Percentiles rank a stretch among this genome's conserved stretches.
Conservation (phyloP, 2,888 invertebrate species). For the Agrotis clavis region DNA sequence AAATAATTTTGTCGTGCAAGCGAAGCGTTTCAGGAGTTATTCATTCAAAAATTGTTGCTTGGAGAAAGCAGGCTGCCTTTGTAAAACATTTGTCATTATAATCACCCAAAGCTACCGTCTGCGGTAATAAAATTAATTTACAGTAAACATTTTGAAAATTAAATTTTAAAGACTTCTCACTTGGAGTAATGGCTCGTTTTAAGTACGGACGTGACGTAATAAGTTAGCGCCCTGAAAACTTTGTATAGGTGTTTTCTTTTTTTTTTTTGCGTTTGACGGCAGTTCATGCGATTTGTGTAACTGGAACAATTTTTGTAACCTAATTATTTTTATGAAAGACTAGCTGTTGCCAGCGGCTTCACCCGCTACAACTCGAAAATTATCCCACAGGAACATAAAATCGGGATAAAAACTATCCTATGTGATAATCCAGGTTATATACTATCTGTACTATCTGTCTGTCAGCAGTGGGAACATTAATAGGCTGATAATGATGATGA, state of each 20-base stretch:
- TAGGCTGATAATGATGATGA: too few relatives aligned
- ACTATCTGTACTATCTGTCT: too few relatives aligned
- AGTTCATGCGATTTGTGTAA: conserved; percentile 19
- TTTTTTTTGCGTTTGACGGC: conserved; percentile 16
- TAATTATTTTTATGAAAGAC: conserved; percentile 15
- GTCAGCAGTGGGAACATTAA: too few relatives aligned
- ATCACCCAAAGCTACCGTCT: conserved; percentile 77
- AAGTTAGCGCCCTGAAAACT: conserved; percentile 60
- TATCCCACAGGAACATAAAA: too few relatives aligned
- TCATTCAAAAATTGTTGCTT: conserved; percentile 69
- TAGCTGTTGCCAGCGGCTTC: too few relatives aligned
- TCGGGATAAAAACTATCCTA: too few relatives aligned
- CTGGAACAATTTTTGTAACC: conserved; percentile 9
- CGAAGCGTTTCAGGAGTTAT: conserved; percentile 66
- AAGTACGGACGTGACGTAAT: conserved; percentile 66
- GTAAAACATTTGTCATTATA: conserved; percentile 79
- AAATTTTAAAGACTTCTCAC: conserved; percentile 78
- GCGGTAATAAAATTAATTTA: conserved; percentile 82
- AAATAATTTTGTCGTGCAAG: conserved; percentile 61
- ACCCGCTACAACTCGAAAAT: too few relatives aligned
- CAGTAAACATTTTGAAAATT: conserved; percentile 83
- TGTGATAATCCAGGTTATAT: too few relatives aligned
- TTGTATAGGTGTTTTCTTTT: conserved; percentile 29
- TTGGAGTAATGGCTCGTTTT: conserved; percentile 71
- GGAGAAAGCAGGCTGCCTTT: conserved; percentile 66